Conservation (phyloP, 2,888 invertebrate species). For the Zeuzera pyrina region DNA sequence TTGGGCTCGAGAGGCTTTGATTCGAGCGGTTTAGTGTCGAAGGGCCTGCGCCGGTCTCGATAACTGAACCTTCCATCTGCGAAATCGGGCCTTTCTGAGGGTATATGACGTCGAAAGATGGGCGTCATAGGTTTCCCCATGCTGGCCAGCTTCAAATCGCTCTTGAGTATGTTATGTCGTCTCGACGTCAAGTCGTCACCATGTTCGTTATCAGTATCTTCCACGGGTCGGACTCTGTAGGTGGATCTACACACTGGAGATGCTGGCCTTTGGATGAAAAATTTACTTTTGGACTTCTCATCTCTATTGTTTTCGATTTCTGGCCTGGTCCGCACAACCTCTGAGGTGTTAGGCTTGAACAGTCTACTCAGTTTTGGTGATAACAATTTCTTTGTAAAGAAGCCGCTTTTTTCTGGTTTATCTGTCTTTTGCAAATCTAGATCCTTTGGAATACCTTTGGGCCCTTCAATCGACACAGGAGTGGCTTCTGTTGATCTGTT, state of each 20-base stretch:
- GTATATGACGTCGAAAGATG: slow-evolving; percentile 45
- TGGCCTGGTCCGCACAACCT: slow-evolving; percentile 31
- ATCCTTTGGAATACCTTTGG: slow-evolving; percentile 37
- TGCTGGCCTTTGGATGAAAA: slow-evolving; percentile 51
- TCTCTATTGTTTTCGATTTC: slow-evolving; percentile 30
- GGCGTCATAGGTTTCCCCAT: slow-evolving; percentile 66
- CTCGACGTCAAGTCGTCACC: slow-evolving; percentile 15
- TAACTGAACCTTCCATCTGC: slow-evolving; percentile 56
- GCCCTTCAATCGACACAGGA: slow-evolving; percentile 32
- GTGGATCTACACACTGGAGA: slow-evolving; percentile 37
- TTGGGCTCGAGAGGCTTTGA: slow-evolving; percentile 20
- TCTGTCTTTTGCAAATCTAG: slow-evolving; percentile 25
- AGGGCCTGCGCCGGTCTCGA: slow-evolving; percentile 35
- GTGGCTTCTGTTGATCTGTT: slow-evolving; percentile 41
- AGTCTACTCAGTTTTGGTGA: slow-evolving; percentile 59
- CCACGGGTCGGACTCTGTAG: slow-evolving; percentile 41
- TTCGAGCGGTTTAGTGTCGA: slow-evolving; percentile 25
- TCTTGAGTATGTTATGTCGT: slow-evolving; percentile 38
- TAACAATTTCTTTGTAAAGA: slow-evolving; percentile 51
- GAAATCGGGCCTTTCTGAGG: slow-evolving; percentile 38
- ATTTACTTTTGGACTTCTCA: slow-evolving; percentile 54
- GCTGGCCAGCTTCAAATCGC: slow-evolving; percentile 51
- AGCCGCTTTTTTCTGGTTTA: slow-evolving; percentile 34
- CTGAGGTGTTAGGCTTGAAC: slow-evolving; percentile 46
- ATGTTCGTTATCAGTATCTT: slow-evolving; percentile 14